Conservation (phyloP, 2,888 invertebrate species). For the Yponomeuta malinellus region DNA sequence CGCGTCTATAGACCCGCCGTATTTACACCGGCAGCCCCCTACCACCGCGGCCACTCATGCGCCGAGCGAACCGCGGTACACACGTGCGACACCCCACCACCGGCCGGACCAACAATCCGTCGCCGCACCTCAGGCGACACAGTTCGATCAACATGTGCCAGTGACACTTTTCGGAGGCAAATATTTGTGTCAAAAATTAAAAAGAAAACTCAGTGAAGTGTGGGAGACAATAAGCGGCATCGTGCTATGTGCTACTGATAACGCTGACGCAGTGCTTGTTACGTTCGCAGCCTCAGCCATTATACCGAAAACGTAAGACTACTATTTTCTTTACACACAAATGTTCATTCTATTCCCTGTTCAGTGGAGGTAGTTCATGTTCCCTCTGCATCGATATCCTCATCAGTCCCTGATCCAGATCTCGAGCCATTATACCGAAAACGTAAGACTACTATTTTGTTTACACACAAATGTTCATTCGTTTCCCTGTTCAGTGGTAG, state of each 20-base stretch:
- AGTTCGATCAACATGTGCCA: constrained; percentile 59
- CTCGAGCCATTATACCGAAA: constrained; percentile 52
- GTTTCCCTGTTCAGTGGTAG: constrained; percentile 31
- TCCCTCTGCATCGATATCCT: background rate
- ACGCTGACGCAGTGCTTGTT: constrained; percentile 41
- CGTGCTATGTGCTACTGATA: constrained; percentile 67
- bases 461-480: constrained; percentile 10
- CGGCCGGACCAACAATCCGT: constrained; percentile 31
- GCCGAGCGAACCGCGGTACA: constrained; percentile 63
- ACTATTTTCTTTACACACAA: constrained; percentile 12
- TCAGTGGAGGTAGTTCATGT: constrained; percentile 20
- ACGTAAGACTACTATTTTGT: constrained; percentile 47
- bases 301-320: constrained; percentile 61
- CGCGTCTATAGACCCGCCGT: constrained; percentile 37
- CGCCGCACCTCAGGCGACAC: constrained; percentile 32
- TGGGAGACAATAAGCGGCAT: constrained; percentile 35
- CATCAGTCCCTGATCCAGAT: no score
- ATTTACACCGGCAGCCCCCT: constrained; percentile 72
- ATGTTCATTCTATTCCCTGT: constrained; percentile 28
- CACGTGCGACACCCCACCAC: constrained; percentile 56
- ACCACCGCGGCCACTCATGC: constrained; percentile 72
- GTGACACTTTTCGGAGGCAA: constrained; percentile 32
- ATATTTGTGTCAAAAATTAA: constrained; percentile 18
- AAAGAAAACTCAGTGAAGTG: constrained; percentile 38
- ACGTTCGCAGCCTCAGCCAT: constrained; percentile 70